Evolutionary conservation across 2,797 vertebrate genomes (phyloP).

Genomic region (Gymnodraco acuticeps): DNA sequence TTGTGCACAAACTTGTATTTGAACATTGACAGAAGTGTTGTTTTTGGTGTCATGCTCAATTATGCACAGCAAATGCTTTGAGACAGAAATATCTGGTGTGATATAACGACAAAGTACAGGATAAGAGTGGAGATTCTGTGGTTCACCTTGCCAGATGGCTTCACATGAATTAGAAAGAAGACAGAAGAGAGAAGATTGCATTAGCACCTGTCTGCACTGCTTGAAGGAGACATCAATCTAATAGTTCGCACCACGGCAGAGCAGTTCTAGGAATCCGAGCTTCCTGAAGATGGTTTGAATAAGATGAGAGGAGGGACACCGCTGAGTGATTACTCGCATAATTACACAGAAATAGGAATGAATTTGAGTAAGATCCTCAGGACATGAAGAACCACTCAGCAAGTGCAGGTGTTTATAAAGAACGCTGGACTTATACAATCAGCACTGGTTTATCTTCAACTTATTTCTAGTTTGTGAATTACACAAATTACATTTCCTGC

Average conservation of each 20-base stretch:
- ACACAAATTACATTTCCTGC: neutral
- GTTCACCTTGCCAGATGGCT: slow-evolving; percentile 78
- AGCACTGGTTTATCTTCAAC: neutral
- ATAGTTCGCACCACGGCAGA: slow-evolving; percentile 62
- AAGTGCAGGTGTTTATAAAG: slow-evolving; percentile 25
- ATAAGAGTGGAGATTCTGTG: slow-evolving; percentile 46
- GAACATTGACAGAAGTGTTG: too few species aligned
- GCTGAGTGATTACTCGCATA: slow-evolving; percentile 55
- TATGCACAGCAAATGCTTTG: slow-evolving; percentile 8
- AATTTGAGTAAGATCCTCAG: slow-evolving; percentile 44
- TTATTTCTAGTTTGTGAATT: neutral
- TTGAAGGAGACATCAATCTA: slow-evolving; percentile 80
- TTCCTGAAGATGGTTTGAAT: slow-evolving; percentile 56
- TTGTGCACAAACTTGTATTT: too few species aligned
- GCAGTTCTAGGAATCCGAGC: slow-evolving; percentile 48
- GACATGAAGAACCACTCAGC: slow-evolving; percentile 26
- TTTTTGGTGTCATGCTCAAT: slow-evolving; percentile 5
- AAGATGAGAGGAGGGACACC: slow-evolving; percentile 33
- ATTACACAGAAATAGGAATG: slow-evolving; percentile 61
- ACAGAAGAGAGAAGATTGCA: slow-evolving; percentile 71
- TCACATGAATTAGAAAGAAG: slow-evolving; percentile 79
- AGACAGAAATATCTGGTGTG: slow-evolving; percentile 18
- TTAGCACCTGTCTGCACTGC: slow-evolving; percentile 78
- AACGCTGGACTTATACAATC: neutral
- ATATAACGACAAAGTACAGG: slow-evolving; percentile 35